Percentiles rank a stretch among this genome's conserved stretches.
Conservation (phyloP, 2,888 invertebrate species). For the Teinopalpus imperialis region DNA sequence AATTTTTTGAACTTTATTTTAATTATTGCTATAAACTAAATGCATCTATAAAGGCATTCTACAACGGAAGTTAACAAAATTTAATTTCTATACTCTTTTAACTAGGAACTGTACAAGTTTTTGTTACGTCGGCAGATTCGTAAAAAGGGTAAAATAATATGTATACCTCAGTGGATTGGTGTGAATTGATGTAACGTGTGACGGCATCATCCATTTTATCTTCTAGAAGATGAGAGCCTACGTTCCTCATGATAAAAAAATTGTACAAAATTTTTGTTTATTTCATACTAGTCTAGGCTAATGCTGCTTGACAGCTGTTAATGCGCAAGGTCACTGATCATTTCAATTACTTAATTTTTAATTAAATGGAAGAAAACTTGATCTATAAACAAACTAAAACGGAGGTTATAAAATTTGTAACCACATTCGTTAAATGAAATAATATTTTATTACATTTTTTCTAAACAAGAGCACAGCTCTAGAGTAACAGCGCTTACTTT, state of each 20-base stretch:
- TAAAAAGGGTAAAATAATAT: conserved; percentile 24
- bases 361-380: no score
- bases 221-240: conserved; percentile 53
- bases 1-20: no score
- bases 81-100: not conserved
- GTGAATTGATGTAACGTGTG: conserved; percentile 69
- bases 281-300: conserved; percentile 36
- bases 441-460: not conserved
- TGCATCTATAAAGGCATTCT: no score
- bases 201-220: conserved; percentile 73
- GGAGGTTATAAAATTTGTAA: no score
- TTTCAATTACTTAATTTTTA: no score
- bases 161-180: conserved; percentile 60
- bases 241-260: conserved; percentile 53
- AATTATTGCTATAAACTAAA: no score
- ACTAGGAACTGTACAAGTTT: not conserved
- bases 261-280: conserved; percentile 32
- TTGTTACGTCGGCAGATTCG: conserved; percentile 25
- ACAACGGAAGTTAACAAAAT: no score
- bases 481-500: no score
- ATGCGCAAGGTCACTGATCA: conserved; percentile 35
- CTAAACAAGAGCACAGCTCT: no score
- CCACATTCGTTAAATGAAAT: not conserved
- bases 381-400: no score
- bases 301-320: conserved; percentile 42